Percentiles rank a stretch among this genome's conserved stretches.
Evolutionary conservation across 2,113 vertebrate species (phyloP).

Genomic region (Sarotherodon lohbergeri): DNA sequence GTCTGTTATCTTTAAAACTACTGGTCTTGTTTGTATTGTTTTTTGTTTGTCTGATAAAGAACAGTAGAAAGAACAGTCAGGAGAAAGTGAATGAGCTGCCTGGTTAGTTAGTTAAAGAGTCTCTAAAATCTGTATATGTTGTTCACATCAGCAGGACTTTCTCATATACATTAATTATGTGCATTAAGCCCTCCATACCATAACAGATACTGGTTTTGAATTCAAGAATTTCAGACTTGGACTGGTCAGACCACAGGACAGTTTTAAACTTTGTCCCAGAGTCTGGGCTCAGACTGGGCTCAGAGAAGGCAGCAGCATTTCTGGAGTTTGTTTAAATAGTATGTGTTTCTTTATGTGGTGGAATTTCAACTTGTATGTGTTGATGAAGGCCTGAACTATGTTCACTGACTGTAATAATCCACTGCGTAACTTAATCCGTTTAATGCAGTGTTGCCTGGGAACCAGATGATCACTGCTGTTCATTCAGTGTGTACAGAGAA

Average conservation of each 20-base stretch:
- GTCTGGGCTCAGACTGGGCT: not conserved
- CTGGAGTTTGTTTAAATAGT: not conserved
- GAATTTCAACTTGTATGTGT: not conserved
- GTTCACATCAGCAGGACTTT: not conserved
- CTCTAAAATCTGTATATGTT: not conserved
- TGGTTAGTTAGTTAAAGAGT: not conserved
- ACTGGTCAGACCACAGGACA: not conserved
- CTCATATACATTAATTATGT: fast-evolving
- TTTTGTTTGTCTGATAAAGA: not conserved
- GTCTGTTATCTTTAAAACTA: not conserved
- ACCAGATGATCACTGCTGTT: not conserved
- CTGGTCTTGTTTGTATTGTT: not conserved
- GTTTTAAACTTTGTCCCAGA: not conserved
- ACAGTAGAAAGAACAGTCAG: not conserved
- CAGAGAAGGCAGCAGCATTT: not conserved
- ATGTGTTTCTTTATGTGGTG: not conserved
- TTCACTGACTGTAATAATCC: not conserved
- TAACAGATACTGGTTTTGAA: not conserved
- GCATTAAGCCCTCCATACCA: not conserved
- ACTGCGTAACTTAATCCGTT: no score
- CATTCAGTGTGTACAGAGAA: not conserved
- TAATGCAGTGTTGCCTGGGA: not conserved
- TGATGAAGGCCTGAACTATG: not conserved
- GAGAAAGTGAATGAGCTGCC: not conserved
- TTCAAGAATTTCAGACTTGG: not conserved